A percentile compares a stretch with the other conserved stretches of the same genome.
Conservation (phyloP, 2,113 vertebrate genomes). For the Brachyhypopomus occidentalis region DNA sequence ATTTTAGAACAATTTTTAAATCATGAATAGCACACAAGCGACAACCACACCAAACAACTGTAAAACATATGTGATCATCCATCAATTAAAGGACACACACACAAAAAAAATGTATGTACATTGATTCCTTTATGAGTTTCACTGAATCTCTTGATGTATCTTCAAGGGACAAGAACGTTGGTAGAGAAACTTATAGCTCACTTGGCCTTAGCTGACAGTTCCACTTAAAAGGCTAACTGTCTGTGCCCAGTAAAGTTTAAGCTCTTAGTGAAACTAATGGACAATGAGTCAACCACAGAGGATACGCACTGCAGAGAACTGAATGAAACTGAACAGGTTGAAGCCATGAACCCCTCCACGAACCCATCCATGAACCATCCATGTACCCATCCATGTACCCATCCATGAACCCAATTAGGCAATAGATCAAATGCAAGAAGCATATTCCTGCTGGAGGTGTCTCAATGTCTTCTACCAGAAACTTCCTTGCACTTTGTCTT, state of each 20-base stretch:
- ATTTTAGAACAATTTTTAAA: neutral
- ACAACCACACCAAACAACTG: neutral
- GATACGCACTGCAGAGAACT: neutral
- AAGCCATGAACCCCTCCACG: constrained; percentile 15
- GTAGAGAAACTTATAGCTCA: neutral
- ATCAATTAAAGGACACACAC: neutral
- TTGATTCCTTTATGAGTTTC: constrained; percentile 30
- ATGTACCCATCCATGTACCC: constrained; percentile 14
- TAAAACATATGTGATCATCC: constrained; percentile 9
- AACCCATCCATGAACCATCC: constrained; percentile 15
- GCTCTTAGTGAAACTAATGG: constrained; percentile 4
- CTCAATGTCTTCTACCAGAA: too few relatives aligned
- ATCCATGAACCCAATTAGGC: neutral
- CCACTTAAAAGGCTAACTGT: constrained; percentile 17
- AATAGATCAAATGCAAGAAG: constrained; percentile 19
- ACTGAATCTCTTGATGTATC: neutral
- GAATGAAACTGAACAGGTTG: neutral
- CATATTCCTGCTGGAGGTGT: neutral
- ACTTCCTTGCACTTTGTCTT: neutral
- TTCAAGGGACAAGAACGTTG: constrained; percentile 14
- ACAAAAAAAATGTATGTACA: constrained; percentile 14
- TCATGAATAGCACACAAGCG: constrained; percentile 7
- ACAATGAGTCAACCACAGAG: constrained; percentile 1
- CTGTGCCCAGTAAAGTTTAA: constrained; percentile 30
- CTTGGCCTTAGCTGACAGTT: constrained; percentile 19